Percentiles rank a stretch among this genome's conserved stretches.
Evolutionary conservation across 2,113 vertebrate genomes (phyloP).

Genomic region (Catagonus wagneri): DNA sequence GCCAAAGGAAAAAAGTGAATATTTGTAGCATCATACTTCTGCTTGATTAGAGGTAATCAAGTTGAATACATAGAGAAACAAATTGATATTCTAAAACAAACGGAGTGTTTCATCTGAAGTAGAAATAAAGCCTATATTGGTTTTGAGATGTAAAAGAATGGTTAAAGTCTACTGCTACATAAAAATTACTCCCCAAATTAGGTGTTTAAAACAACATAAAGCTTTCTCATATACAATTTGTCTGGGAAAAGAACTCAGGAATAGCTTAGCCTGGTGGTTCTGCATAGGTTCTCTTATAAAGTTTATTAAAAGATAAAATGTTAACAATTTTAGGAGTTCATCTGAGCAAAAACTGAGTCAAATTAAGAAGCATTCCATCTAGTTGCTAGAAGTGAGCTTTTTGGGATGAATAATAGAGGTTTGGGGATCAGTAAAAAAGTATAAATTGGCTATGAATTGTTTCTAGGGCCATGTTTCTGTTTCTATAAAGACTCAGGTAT

Average conservation of each 20-base stretch:
- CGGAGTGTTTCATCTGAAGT: not conserved
- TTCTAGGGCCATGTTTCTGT: not conserved
- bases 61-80: not conserved
- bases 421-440: not conserved
- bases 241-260: not conserved
- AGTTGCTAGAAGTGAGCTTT: not conserved
- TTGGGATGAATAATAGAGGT: not conserved
- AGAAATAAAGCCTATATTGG: not conserved
- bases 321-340: not conserved
- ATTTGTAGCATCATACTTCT: not conserved
- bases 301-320: not conserved
- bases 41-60: not conserved
- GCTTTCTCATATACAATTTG: not conserved
- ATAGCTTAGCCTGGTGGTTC: not conserved
- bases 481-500: not conserved
- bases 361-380: not conserved
- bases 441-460: not conserved
- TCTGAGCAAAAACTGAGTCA: not conserved
- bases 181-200: not conserved
- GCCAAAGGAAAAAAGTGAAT: not conserved
- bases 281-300: not conserved
- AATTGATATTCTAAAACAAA: not conserved
- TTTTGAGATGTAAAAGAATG: not conserved
- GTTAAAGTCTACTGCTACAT: not conserved
- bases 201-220: not conserved